phyloP scores from a whole-genome alignment of 92 coral and sea anemone genomes.

The Pocillopora meandrina region DNA sequence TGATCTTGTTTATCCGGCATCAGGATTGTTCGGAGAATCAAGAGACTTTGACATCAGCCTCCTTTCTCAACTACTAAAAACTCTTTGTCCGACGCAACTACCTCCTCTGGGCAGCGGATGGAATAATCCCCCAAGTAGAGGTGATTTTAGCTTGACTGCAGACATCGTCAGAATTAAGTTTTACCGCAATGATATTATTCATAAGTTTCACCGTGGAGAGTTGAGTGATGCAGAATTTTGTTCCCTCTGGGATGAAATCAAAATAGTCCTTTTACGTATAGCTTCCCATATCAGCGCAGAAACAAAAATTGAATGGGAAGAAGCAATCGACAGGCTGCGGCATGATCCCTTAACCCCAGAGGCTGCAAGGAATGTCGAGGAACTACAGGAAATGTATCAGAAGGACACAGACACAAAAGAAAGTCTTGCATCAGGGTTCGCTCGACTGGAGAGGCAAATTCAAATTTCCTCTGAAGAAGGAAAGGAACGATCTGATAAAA shows the following conservation, averaged over 20 bases:
- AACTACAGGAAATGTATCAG: background rate
- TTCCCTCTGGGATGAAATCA: background rate
- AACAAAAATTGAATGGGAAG: background rate
- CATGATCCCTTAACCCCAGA: constrained; percentile 1
- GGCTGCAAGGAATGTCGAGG: background rate
- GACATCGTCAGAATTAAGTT: background rate
- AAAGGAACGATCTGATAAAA: background rate
- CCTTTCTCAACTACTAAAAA: background rate
- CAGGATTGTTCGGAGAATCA: background rate
- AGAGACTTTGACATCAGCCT: background rate
- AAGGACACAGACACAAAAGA: background rate
- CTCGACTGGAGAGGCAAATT: background rate
- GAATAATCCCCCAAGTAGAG: background rate
- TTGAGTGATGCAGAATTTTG: background rate
- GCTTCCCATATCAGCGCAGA: background rate
- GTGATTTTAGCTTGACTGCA: background rate
- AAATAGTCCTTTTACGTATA: background rate
- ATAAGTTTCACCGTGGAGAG: background rate
- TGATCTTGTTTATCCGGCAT: background rate
- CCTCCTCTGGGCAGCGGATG: background rate
- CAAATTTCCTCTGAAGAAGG: background rate
- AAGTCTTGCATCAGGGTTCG: background rate
- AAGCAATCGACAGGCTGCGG: background rate
- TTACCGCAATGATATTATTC: background rate
- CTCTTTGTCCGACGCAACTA: background rate